These are phyloP conservation scores for Vanessa atalanta DNA, from an alignment of 1,140 invertebrate genomes.

Conservation along the genomic window DNA sequence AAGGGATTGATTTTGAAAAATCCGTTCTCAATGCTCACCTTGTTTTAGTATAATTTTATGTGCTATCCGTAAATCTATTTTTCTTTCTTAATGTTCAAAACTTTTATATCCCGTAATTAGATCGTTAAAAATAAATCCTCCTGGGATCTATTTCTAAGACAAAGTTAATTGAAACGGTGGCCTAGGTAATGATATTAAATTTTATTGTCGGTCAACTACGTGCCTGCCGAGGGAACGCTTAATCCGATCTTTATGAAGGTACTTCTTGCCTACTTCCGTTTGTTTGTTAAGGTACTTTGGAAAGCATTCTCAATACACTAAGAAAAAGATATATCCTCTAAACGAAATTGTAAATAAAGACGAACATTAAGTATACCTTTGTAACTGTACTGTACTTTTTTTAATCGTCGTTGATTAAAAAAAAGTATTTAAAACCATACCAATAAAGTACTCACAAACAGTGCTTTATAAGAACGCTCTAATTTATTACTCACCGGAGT, in stretches of 20 bases:
- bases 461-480: no score
- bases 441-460: no score
- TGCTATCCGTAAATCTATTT: neutral
- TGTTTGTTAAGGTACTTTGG: constrained; percentile 12
- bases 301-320: neutral
- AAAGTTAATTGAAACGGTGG: constrained; percentile 48
- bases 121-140: constrained; percentile 28
- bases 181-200: constrained; percentile 44
- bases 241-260: constrained; percentile 30
- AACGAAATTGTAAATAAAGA: no score
- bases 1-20: no score
- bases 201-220: constrained; percentile 47
- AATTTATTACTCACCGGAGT: no score
- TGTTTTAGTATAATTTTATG: no score
- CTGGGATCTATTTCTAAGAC: constrained; percentile 35
- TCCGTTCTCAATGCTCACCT: no score
- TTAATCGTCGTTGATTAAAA: no score
- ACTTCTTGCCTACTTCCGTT: constrained; percentile 11
- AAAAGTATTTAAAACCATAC: no score
- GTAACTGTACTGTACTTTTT: no score
- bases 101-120: neutral
- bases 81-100: neutral
- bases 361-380: no score
- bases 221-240: constrained; percentile 27
- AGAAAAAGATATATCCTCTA: neutral